Evolutionary conservation across 2,797 vertebrate genomes (phyloP).

Genomic region (Sardinella longiceps): DNA sequence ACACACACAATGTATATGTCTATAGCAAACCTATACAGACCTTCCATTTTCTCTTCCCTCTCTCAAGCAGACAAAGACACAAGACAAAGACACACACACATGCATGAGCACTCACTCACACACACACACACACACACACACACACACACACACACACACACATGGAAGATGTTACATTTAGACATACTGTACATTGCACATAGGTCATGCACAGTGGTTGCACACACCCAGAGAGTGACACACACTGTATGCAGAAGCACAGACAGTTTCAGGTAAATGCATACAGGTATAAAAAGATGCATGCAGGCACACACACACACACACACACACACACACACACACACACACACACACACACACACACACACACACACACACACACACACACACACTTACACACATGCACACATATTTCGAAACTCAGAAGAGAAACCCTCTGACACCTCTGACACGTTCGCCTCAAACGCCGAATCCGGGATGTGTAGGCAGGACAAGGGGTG

Average conservation of each 20-base stretch:
- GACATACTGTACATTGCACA: neutral
- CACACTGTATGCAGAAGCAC: neutral
- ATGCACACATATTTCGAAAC: slow-evolving; percentile 8
- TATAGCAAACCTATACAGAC: no score
- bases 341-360: neutral
- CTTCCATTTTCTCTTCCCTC: neutral
- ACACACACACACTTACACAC: neutral
- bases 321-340: neutral
- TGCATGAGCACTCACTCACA: neutral
- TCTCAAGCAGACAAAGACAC: neutral
- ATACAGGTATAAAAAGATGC: neutral
- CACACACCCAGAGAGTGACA: neutral
- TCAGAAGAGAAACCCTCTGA: neutral
- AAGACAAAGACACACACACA: no score
- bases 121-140: neutral
- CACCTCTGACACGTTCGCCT: neutral
- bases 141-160: neutral
- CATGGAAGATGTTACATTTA: neutral
- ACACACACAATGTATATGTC: no score
- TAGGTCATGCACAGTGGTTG: neutral
- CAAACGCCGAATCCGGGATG: neutral
- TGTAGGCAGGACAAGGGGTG: slow-evolving; percentile 2
- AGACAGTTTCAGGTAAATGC: neutral
- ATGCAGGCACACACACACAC: neutral
- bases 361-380: slow-evolving; percentile 15